Evolutionary conservation across 1,140 invertebrate species (phyloP), one percentile per base, ranked within the genome.

Genomic region (Dendrolimus kikuchii): DNA sequence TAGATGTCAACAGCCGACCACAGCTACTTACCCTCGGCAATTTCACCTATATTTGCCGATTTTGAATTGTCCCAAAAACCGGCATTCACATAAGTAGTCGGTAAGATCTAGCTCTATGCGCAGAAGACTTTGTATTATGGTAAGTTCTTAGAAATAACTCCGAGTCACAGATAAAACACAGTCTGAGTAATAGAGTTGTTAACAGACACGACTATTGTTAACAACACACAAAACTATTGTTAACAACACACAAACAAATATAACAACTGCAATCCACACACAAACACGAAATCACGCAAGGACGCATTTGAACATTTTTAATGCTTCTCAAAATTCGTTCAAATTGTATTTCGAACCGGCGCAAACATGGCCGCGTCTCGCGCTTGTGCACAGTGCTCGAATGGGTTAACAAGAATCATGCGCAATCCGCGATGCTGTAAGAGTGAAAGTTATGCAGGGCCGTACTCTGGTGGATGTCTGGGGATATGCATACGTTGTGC

Each of bases 351-450:
- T 43, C 10, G 38, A 36, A 37, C 46, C 50, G 43, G 53, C 46
- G 43, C 38, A 49, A 53, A 57, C 49, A 55, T 51, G 53, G 46
- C 55, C 55, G 52, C 46, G 43, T 50, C 41, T 42, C 52, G 68
- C 71, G 73, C 66, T 52, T 56, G 75, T 67, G 58, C 63, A 55
- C 55, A 44, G 41, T 60, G 51, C 51, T 55, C 53, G 59, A 70
- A 66, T 68, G 65, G 62, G 64, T 64, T 68, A 66, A 60, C 68
- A 62, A 66, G 55, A 59, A 54, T 46, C 54, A 48, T 64, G 59
- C 48, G 68, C 63, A 65, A 64, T 60, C 44, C 53, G 53, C 59
- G 68, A 74, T 77, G 77, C 74, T 70, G 77, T 77, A 81, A 81
- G 41, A 77, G 77, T 63, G 75, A 81, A 81, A 81, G 77, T 77